phyloP scores from a whole-genome alignment of 2,113 vertebrate species.

The Burhinus bistriatus region DNA sequence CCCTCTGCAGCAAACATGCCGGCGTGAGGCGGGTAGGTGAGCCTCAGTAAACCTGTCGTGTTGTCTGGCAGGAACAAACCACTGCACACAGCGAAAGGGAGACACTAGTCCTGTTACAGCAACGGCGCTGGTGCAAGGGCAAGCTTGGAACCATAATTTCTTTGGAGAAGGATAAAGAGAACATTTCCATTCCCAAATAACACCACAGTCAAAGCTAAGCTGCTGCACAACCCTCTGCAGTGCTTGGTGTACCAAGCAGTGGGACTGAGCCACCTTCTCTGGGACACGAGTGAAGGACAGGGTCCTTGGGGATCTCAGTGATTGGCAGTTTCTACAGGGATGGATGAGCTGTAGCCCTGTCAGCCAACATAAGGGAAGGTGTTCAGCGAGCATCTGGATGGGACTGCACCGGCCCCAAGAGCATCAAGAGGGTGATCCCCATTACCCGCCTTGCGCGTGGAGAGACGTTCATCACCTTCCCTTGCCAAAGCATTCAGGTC shows the following conservation, averaged over 20 bases:
- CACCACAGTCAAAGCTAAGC: background rate
- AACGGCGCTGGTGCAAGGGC: background rate
- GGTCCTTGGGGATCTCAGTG: accelerated
- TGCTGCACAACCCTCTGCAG: background rate
- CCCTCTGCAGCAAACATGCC: background rate
- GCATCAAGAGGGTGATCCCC: background rate
- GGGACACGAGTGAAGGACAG: accelerated
- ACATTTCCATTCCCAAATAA: background rate
- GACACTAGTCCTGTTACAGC: background rate
- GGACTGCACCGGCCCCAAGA: background rate
- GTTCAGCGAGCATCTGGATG: background rate
- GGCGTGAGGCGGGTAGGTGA: background rate
- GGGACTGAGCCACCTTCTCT: background rate
- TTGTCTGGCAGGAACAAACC: background rate
- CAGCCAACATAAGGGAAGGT: background rate
- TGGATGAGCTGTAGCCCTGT: background rate
- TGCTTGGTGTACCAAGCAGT: background rate
- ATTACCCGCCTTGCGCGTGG: no score
- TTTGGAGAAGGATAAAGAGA: background rate
- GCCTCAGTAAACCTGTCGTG: background rate
- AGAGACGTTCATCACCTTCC: background rate
- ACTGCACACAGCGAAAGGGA: background rate
- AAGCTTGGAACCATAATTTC: background rate
- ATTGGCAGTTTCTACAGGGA: background rate
- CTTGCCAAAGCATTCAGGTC: background rate